Percentiles rank a stretch among this genome's conserved stretches.
Evolutionary conservation across 2,797 vertebrate species (phyloP).

Genomic region (Limnodromus scolopaceus): DNA sequence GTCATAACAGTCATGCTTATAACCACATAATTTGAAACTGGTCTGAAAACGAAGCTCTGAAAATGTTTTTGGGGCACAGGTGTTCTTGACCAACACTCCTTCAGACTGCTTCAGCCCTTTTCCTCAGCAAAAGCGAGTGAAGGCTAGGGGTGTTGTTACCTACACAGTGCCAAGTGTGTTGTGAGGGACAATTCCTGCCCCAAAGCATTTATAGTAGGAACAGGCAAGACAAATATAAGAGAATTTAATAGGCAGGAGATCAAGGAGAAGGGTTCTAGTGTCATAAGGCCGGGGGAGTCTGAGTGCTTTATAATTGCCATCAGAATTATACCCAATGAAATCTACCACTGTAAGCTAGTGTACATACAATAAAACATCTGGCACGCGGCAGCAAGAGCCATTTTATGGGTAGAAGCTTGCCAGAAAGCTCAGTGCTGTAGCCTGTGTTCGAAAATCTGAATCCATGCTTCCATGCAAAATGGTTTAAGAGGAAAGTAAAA

Average conservation of each 20-base stretch:
- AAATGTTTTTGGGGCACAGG: not conserved
- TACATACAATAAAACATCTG: not conserved
- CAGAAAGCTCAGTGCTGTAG: not conserved
- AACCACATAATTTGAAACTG: not conserved
- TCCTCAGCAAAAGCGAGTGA: not conserved
- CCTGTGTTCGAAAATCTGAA: not conserved
- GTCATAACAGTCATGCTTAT: not conserved
- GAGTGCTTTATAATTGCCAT: not conserved
- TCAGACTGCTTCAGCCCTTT: not conserved
- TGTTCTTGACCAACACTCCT: not conserved
- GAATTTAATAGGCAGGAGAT: not conserved
- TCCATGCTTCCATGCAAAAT: not conserved
- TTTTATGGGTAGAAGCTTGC: not conserved
- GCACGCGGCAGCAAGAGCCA: not conserved
- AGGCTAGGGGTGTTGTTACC: not conserved
- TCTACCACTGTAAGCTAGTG: not conserved
- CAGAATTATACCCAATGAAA: not conserved
- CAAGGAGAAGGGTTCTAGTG: not conserved
- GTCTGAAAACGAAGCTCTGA: not conserved
- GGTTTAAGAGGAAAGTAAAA: not conserved
- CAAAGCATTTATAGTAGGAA: not conserved
- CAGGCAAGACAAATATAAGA: not conserved
- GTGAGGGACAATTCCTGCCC: not conserved
- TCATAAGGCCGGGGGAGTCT: not conserved
- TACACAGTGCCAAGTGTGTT: fast-evolving